These are phyloP conservation scores for Zapus hudsonius DNA, from an alignment of 2,113 vertebrate genomes.

Conservation along the genomic window DNA sequence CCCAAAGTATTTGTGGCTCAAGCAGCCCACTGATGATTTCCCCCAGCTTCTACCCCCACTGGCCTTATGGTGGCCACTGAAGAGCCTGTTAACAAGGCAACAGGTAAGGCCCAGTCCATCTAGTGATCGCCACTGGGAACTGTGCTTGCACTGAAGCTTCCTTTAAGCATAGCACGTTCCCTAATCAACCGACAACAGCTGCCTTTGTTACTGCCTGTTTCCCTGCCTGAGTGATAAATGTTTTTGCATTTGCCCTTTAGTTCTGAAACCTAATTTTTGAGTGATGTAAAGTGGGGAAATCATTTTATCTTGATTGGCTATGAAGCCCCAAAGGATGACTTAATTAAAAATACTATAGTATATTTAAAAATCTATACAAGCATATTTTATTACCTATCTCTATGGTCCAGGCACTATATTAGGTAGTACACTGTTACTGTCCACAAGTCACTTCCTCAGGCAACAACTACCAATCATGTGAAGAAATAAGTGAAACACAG, in stretches of 20 bases:
- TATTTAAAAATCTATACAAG: conserved; percentile 40
- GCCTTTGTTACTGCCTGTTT: conserved; percentile 30
- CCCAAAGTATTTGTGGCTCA: neutral
- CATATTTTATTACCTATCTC: neutral
- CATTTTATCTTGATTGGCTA: conserved; percentile 33
- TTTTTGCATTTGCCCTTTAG: conserved; percentile 51
- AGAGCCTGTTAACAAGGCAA: neutral
- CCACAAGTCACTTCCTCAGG: neutral
- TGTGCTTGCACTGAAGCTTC: neutral
- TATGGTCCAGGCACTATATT: conserved; percentile 8
- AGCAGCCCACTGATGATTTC: conserved; percentile 22
- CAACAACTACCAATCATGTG: neutral
- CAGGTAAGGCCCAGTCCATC: neutral
- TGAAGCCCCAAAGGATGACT: neutral
- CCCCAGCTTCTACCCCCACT: neutral
- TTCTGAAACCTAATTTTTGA: conserved; percentile 44
- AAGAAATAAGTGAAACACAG: conserved; percentile 32
- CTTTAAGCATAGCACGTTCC: neutral
- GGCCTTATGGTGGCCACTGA: neutral
- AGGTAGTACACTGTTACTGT: neutral
- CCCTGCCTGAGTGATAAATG: conserved; percentile 46
- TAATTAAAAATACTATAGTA: conserved; percentile 42
- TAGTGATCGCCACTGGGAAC: conserved; percentile 11
- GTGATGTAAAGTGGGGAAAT: conserved; percentile 25
- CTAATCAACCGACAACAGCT: conserved; percentile 15